Evolutionary conservation across 1,140 invertebrate species (phyloP), one percentile per base, ranked within the genome.

Genomic region (Plectus sambesii): DNA sequence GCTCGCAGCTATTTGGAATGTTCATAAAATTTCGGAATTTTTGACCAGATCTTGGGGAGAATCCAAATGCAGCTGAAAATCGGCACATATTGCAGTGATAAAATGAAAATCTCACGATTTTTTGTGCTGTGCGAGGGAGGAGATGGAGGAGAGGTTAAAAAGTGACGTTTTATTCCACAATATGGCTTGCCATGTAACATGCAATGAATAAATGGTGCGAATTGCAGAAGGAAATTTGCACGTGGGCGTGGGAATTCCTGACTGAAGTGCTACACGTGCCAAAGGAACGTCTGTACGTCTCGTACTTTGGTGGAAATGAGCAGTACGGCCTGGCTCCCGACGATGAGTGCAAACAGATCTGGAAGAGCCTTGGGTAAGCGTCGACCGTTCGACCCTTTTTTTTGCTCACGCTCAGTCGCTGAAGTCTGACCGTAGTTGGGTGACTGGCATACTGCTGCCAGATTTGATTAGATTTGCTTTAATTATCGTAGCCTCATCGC

Each of bases 191-290:
- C n/a, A n/a, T 33, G n/a, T 33, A n/a, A 12, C 12, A 12, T 33
- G 30, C 30, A 33, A 12, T 33, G n/a, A 33, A 33, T 33, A 33
- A 33, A 33, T 33, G n/a, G n/a, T n/a, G n/a, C n/a, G n/a, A n/a
- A 17, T 63, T 71, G 29, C 61, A 84, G 79, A 86, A 84, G 75
- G 92, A 98, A 76, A 83, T 93, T 51, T 96, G 89, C 74, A 61
- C 78, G 0, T 97, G 90, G 90, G 87, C 93, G 39, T 99, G 92
- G 92, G 85, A 98, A 70, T 80, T 94, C 53, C 76, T 99, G 30
- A 94, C 87, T 12, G 73, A 83, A 45, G 79, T 81, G 6, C 68
- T 70, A 37, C 80, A 82, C 54, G 74, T 99, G 49, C 77, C 85
- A 17, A 75, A 76, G 43, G 84, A 92, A 53, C 78, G 87, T 35